Evolutionary conservation across 2,797 vertebrate genomes (phyloP).

Genomic region (Oceanodroma leucorhoa): DNA sequence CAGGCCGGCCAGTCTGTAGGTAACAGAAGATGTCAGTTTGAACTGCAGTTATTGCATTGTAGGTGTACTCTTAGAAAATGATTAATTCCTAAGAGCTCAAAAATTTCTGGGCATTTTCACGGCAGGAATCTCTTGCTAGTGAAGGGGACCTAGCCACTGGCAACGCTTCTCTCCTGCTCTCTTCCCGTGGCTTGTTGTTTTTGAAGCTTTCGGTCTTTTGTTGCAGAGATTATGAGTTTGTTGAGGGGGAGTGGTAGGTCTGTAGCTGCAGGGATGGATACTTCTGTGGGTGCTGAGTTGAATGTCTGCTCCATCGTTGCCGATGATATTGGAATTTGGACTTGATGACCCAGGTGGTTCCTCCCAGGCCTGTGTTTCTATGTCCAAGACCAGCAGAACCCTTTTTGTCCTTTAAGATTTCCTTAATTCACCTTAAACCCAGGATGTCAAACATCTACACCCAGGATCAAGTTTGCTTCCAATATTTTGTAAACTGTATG

Average conservation of each 20-base stretch:
- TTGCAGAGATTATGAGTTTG: background rate
- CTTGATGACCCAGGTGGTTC: background rate
- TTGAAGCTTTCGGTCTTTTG: background rate
- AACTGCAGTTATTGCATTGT: background rate
- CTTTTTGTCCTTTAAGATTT: background rate
- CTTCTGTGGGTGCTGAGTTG: background rate
- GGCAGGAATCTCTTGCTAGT: background rate
- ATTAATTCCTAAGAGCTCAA: background rate
- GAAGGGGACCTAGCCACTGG: background rate
- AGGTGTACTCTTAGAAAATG: background rate
- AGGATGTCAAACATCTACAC: background rate
- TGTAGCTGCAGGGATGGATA: background rate
- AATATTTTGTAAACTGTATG: background rate
- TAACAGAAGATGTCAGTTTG: background rate
- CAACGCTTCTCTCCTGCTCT: background rate
- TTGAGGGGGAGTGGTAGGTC: background rate
- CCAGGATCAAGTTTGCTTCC: background rate
- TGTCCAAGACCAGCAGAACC: background rate
- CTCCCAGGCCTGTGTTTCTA: background rate
- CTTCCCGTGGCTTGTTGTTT: background rate
- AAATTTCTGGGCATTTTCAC: background rate
- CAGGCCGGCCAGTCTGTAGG: fast-evolving
- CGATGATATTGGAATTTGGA: background rate
- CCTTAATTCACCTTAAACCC: background rate
- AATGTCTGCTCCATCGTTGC: background rate